Percentiles rank a stretch among this genome's conserved stretches.
phyloP scores from a whole-genome alignment of 1,140 invertebrate species.

The Lepeophtheirus salmonis region DNA sequence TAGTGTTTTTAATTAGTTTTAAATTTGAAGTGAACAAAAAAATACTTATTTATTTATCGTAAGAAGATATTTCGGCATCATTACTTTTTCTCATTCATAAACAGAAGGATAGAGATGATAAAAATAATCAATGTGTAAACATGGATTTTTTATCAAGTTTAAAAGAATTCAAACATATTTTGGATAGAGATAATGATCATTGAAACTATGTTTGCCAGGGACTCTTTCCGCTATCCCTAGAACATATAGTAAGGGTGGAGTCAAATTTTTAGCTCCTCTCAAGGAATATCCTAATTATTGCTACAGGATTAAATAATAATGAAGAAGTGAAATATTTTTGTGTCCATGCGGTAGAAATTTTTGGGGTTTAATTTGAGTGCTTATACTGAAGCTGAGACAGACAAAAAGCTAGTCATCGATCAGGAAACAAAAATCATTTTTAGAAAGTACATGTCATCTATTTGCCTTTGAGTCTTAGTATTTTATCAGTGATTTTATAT shows the following conservation, averaged over 20 bases:
- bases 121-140: constrained; percentile 53
- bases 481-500: no score
- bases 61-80: constrained; percentile 72
- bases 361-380: constrained; percentile 35
- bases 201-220: constrained; percentile 41
- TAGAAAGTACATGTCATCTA: neutral
- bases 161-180: constrained; percentile 54
- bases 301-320: constrained; percentile 60
- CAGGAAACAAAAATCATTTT: constrained; percentile 7
- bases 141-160: constrained; percentile 73
- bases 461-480: constrained; percentile 23
- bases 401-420: neutral
- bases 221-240: constrained; percentile 38
- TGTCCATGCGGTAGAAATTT: constrained; percentile 35
- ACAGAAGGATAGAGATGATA: constrained; percentile 61
- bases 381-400: neutral
- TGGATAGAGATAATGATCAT: constrained; percentile 78
- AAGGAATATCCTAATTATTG: constrained; percentile 57
- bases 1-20: constrained; percentile 33
- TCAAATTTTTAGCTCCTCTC: constrained; percentile 59
- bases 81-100: constrained; percentile 65
- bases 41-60: constrained; percentile 66
- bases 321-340: constrained; percentile 50
- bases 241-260: constrained; percentile 52
- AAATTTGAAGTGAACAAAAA: constrained; percentile 81